phyloP scores from a whole-genome alignment of 1,140 invertebrate genomes.

The Ceratosolen solmsi region DNA sequence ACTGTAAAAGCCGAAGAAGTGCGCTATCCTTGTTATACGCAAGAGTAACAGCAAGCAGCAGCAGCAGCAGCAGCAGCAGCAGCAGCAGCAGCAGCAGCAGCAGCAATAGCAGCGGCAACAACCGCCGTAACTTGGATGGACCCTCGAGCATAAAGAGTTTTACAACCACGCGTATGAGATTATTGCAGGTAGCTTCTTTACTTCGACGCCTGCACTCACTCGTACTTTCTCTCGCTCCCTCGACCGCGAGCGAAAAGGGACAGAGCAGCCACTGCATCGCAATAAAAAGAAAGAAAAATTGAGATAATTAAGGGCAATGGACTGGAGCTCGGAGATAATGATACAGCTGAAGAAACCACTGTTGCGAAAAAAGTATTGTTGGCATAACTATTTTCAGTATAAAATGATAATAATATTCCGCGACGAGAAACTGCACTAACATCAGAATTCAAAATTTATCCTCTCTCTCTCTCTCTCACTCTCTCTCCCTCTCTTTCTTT shows the following conservation, averaged over 20 bases:
- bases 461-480: too few relatives aligned
- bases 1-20: constrained; percentile 23
- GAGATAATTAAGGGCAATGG: constrained; percentile 33
- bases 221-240: not conserved
- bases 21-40: constrained; percentile 21
- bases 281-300: constrained; percentile 14
- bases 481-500: not conserved
- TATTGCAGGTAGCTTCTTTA: not conserved
- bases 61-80: too few relatives aligned
- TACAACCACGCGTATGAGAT: constrained; percentile 23
- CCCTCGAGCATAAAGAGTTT: constrained; percentile 28
- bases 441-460: not conserved
- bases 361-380: constrained; percentile 15
- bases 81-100: too few relatives aligned
- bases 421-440: not conserved
- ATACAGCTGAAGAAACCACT: constrained; percentile 9
- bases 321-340: constrained; percentile 23
- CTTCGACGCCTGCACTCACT: not conserved
- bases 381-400: constrained; percentile 4
- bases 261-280: not conserved
- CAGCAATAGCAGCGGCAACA: too few relatives aligned
- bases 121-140: constrained; percentile 17
- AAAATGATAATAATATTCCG: not conserved
- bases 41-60: not conserved
- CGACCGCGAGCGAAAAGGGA: constrained; percentile 9